Conservation (phyloP, 2,888 invertebrate genomes). For the Polyploca ridens region DNA sequence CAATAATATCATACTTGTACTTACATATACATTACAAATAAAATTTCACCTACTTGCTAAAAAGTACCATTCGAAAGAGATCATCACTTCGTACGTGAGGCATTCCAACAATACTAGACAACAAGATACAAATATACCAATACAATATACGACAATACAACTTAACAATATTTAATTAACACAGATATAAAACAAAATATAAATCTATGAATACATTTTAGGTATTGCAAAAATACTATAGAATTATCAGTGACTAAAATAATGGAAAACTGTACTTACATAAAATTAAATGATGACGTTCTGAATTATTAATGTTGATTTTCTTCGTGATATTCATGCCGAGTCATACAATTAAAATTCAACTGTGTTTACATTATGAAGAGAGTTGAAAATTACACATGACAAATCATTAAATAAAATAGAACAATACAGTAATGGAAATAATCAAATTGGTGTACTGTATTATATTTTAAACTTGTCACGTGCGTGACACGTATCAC, state of each 20-base stretch:
- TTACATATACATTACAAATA: constrained; percentile 11
- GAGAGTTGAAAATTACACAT: too few species aligned
- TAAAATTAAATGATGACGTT: background rate
- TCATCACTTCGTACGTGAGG: constrained; percentile 48
- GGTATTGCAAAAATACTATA: constrained; percentile 8
- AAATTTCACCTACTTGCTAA: constrained; percentile 30
- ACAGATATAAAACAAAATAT: constrained; percentile 11
- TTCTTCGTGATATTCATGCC: background rate
- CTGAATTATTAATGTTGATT: background rate
- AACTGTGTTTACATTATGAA: too few species aligned
- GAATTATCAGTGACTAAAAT: background rate
- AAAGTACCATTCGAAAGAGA: constrained; percentile 65
- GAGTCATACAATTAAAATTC: too few species aligned
- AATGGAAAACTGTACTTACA: background rate
- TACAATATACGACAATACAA: constrained; percentile 13
- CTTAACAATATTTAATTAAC: constrained; percentile 26
- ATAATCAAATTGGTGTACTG: too few species aligned
- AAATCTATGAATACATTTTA: constrained; percentile 6
- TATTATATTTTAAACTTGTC: background rate
- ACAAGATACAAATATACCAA: constrained; percentile 29
- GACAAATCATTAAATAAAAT: too few species aligned
- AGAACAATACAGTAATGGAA: too few species aligned
- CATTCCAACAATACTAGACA: constrained; percentile 45
- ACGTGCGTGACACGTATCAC: too few species aligned
- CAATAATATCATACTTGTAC: background rate